These are phyloP conservation scores for Muntiacus muntjak DNA, from an alignment of 2,113 vertebrate species.

Conservation along the genomic window DNA sequence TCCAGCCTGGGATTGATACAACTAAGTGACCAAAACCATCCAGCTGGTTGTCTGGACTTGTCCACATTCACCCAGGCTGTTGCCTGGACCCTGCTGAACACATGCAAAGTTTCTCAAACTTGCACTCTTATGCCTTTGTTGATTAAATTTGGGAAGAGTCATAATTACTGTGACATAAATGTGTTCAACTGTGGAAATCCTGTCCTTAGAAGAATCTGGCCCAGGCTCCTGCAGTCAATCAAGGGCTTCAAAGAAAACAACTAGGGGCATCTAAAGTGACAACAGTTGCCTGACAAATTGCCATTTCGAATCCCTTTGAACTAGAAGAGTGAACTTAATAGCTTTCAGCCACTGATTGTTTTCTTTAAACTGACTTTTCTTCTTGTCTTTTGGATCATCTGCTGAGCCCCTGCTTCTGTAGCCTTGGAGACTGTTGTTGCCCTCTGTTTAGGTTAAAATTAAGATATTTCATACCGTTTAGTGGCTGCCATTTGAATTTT, in stretches of 20 bases:
- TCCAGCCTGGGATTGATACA: neutral
- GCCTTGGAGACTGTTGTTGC: neutral
- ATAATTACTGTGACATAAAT: slow-evolving; percentile 73
- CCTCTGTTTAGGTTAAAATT: neutral
- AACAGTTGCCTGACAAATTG: slow-evolving; percentile 79
- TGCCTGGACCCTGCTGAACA: neutral
- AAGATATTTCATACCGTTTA: slow-evolving; percentile 33
- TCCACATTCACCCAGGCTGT: neutral
- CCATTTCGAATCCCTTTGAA: slow-evolving; percentile 75
- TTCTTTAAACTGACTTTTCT: slow-evolving; percentile 46
- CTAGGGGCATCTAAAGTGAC: slow-evolving; percentile 70
- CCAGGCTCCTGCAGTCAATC: slow-evolving; percentile 72
- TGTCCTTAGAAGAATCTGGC: slow-evolving; percentile 71
- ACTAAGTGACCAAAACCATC: neutral
- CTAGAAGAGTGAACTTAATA: slow-evolving; percentile 74
- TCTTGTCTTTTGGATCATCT: slow-evolving; percentile 60
- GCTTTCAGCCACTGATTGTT: slow-evolving; percentile 73
- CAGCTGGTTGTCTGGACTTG: neutral
- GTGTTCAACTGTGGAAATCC: slow-evolving; percentile 74
- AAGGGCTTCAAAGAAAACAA: slow-evolving; percentile 75
- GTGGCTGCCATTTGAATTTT: slow-evolving; percentile 7
- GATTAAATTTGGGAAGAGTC: slow-evolving; percentile 68
- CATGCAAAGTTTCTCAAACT: slow-evolving; percentile 20
- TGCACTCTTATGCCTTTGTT: slow-evolving; percentile 58
- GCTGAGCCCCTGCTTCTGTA: neutral